Percentiles rank a stretch among this genome's conserved stretches.
Evolutionary conservation across 92 coral and sea anemone species (phyloP).

Genomic region (Montipora capitata): DNA sequence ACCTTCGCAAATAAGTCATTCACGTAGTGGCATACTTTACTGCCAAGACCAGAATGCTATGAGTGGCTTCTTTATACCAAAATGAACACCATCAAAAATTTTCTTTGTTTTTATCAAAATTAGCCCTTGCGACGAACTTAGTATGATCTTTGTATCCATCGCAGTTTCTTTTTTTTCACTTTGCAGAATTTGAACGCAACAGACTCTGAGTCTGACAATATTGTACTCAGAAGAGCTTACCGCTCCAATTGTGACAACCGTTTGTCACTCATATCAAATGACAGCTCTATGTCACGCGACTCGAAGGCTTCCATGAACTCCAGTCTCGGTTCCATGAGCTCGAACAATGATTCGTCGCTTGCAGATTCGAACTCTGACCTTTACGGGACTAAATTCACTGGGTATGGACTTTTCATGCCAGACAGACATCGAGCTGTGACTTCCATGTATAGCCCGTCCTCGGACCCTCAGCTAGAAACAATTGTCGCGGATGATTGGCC

Average conservation of each 20-base stretch:
- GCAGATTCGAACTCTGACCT: slow-evolving; percentile 93
- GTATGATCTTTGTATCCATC: not conserved
- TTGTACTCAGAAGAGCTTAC: slow-evolving; percentile 65
- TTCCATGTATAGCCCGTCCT: slow-evolving; percentile 77
- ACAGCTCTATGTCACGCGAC: slow-evolving; percentile 89
- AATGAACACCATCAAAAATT: too few relatives aligned
- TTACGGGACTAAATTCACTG: slow-evolving; percentile 63
- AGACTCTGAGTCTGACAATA: slow-evolving; percentile 60
- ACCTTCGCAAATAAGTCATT: too few relatives aligned
- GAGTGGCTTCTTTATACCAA: too few relatives aligned
- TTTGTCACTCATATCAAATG: slow-evolving; percentile 89
- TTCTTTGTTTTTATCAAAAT: too few relatives aligned
- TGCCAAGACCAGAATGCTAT: too few relatives aligned
- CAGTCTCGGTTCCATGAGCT: slow-evolving; percentile 91
- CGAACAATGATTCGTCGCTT: slow-evolving; percentile 86
- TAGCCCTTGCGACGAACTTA: too few relatives aligned
- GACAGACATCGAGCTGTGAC: slow-evolving; percentile 80
- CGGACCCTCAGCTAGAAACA: slow-evolving; percentile 77
- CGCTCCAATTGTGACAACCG: slow-evolving; percentile 79
- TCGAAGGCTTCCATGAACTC: slow-evolving; percentile 84
- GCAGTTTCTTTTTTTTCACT: not conserved
- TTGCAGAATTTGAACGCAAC: slow-evolving; percentile 11
- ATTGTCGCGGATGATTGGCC: slow-evolving; percentile 68
- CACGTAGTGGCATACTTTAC: too few relatives aligned
- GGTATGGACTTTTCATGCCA: slow-evolving; percentile 34